Percentiles rank a stretch among this genome's conserved stretches.
phyloP scores from a whole-genome alignment of 2,888 invertebrate genomes.

The Malthinus flaveolus region DNA sequence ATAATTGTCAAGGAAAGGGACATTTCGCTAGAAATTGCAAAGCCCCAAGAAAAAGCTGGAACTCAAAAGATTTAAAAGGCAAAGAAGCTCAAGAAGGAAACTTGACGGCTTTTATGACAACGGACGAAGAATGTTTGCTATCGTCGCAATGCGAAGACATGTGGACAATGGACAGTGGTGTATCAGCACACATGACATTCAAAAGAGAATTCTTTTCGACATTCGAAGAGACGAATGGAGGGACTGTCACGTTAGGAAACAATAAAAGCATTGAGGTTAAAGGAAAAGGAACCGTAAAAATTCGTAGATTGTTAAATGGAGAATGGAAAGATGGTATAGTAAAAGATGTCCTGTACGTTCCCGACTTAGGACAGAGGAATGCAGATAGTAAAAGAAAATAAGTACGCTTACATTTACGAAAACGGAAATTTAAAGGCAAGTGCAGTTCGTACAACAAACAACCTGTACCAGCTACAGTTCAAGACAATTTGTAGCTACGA shows the following conservation, averaged over 20 bases:
- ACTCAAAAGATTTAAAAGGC: conserved; percentile 8
- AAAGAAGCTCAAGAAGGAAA: background rate
- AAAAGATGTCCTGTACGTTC: conserved; percentile 41
- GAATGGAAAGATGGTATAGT: conserved; percentile 35
- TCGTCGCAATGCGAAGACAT: conserved; percentile 8
- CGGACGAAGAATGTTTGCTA: background rate
- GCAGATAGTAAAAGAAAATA: conserved; percentile 35
- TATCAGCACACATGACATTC: conserved; percentile 35
- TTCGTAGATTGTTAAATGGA: conserved; percentile 33
- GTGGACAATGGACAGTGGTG: conserved; percentile 39
- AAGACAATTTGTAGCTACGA: no score
- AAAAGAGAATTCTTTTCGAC: conserved; percentile 22
- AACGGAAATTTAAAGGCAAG: conserved; percentile 20
- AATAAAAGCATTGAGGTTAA: conserved; percentile 31
- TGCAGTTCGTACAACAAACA: conserved; percentile 28
- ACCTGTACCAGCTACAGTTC: conserved; percentile 26
- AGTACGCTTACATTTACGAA: conserved; percentile 29
- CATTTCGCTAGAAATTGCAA: conserved; percentile 27
- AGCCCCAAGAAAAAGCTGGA: background rate
- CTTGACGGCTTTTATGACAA: conserved; percentile 8
- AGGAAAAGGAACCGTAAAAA: conserved; percentile 35
- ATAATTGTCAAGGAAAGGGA: conserved; percentile 31
- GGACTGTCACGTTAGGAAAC: conserved; percentile 31
- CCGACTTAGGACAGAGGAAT: conserved; percentile 39
- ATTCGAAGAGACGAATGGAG: background rate